Evolutionary conservation across 2,888 invertebrate genomes (phyloP).

Genomic region (Melanchra persicariae): DNA sequence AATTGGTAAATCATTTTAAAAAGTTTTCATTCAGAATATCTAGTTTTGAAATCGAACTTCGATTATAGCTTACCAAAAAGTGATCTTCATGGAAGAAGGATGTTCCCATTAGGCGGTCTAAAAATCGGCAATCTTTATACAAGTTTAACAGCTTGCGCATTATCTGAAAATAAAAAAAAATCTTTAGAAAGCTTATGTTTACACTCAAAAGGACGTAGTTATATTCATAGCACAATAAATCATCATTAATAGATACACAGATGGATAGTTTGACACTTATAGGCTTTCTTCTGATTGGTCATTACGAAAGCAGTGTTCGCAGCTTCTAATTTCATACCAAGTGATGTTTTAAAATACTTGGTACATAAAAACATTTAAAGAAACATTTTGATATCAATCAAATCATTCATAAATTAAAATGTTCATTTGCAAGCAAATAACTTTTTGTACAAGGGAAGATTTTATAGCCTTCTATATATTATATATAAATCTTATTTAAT

Average conservation of each 20-base stretch:
- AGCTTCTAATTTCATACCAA: too few species aligned
- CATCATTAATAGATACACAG: too few species aligned
- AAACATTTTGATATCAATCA: too few species aligned
- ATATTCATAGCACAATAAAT: neutral
- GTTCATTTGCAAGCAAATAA: too few species aligned
- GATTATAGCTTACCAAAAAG: slow-evolving; percentile 92
- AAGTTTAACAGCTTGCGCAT: slow-evolving; percentile 95
- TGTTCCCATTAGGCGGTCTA: slow-evolving; percentile 96
- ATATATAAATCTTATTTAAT: too few species aligned
- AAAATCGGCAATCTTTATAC: slow-evolving; percentile 96
- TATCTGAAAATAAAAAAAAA: slow-evolving; percentile 86
- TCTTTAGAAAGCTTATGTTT: slow-evolving; percentile 28
- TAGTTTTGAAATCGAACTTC: too few species aligned
- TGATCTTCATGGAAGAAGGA: slow-evolving; percentile 96
- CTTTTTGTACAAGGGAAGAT: too few species aligned
- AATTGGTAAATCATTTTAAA: too few species aligned
- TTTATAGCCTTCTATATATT: too few species aligned
- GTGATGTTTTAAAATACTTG: neutral
- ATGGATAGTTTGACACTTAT: neutral
- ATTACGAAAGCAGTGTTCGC: neutral
- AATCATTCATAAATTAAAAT: too few species aligned
- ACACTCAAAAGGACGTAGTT: neutral
- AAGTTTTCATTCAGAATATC: too few species aligned
- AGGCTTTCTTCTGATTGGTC: neutral
- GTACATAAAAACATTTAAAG: too few species aligned